Evolutionary conservation across 2,113 vertebrate species (phyloP), one percentile per base, ranked within the genome.

Genomic region (Misgurnus mizolepis): DNA sequence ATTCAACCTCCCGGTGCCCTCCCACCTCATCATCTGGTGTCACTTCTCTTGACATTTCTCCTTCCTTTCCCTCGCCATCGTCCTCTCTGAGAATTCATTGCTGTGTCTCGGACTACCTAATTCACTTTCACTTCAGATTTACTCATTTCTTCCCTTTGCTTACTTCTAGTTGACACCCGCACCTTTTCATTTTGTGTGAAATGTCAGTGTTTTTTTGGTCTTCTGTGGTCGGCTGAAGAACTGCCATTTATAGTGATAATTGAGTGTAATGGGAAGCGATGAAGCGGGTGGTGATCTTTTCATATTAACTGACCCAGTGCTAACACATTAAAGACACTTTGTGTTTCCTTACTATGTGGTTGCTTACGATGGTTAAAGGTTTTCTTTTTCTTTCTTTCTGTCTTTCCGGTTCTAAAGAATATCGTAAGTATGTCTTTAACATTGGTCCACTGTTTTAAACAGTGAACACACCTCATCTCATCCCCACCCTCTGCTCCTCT

Each of bases 341-440:
- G 53, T 14, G 34, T 56, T 55, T 71, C 10, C 47, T 9, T 6
- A 10, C 69, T 40, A 18, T 64, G 40, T 79, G 40, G 22, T 67
- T 40, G 55, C 47, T 60, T 39, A 14, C 67, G 7, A 68, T 9
- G 56, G 17, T 62, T 80, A 45, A 73, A 83, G 69, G 76, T 87
- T 85, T 69, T 85, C 81, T 84, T 78, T 77, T 7, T 85, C 17
- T 50, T 83, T 43, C 71, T 50, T 84, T 60, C 79, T 83, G 84
- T 86, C 27, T 60, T 40, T 34, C 53, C 15, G 79, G 75, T 45
- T 61, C 86, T 84, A 76, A 88, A 96, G 95, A 89, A 95, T 96
- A 92, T 95, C 95, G 95, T 96, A 92, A 96, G 95, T 96, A 95
- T 80, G 17, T 47, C 27, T 80, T 84, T 84, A 50, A 76, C 76